Evolutionary conservation across 2,797 vertebrate species (phyloP), one percentile per base, ranked within the genome.

Genomic region (Myotis vivesi): DNA sequence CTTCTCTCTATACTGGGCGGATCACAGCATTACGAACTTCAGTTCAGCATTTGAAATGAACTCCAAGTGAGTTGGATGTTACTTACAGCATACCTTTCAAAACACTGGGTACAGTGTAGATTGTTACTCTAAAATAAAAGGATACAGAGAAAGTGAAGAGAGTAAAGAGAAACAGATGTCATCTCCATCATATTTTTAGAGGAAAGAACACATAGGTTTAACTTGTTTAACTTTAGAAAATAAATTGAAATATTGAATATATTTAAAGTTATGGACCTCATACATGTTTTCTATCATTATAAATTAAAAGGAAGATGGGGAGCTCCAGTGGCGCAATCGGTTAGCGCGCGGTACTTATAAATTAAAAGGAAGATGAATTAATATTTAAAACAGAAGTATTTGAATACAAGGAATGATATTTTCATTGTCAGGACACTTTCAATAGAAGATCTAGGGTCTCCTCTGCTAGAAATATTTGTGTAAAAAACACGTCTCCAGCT

Each of bases 21-120:
- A 62, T 64, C 9, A 41, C 23, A 81, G 8, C 44, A 53, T 6
- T 71, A 17, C 3, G 79, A 88, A 71, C 25, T 57, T 93, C 30
- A 53, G 11, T 23, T 82, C 55, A 95, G 44, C 46, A 28, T 90
- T 73, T 33, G 19, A 72, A 92, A 92, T 94, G 46, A 87, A 80
- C 75, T 33, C 44, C 55, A 87, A 72, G n/a, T 28, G 68, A 82
- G 8, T 46, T 44, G 55, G 86, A 79, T 69, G 25, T 28, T 82
- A 51, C 41, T 38, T 51, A 72, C 19, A 75, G 46, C 38, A 38
- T 36, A 44, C 25, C 57, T 93, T 80, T 8, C 11, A 88, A 83
- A 80, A 66, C 66, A 69, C 30, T 80, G 5, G 83, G 5, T 80
- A 44, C 22, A 49, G 8, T 44, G 71, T 83, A 71, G 30, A 4